phyloP scores from a whole-genome alignment of 1,140 invertebrate species.

The Zophobas morio region DNA sequence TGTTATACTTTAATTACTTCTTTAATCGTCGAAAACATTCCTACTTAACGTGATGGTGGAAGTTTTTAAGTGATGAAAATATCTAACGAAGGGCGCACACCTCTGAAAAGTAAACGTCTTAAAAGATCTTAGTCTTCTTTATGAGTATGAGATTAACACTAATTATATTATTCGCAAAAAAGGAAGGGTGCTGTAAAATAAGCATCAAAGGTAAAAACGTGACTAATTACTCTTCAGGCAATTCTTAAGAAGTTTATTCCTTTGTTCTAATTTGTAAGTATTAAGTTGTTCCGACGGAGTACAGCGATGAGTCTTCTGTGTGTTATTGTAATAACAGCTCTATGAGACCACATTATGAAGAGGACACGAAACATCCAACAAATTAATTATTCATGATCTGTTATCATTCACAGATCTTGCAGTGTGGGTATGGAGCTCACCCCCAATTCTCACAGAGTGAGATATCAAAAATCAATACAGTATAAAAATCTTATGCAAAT shows the following conservation, averaged over 20 bases:
- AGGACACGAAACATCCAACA: too few species aligned
- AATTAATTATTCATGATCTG: too few species aligned
- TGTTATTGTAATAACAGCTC: too few species aligned
- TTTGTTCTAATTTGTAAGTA: conserved; percentile 36
- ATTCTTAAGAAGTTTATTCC: conserved; percentile 21
- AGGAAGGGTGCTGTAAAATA: conserved; percentile 21
- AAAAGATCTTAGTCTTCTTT: conserved; percentile 7
- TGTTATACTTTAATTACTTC: conserved; percentile 21
- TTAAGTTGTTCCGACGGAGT: neutral
- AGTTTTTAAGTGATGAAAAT: neutral
- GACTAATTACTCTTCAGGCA: conserved; percentile 28
- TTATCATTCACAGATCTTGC: too few species aligned
- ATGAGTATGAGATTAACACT: conserved; percentile 33
- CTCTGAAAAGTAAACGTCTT: conserved; percentile 32
- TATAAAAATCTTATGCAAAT: conserved; percentile 47
- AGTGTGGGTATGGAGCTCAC: too few species aligned
- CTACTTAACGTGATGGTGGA: too few species aligned
- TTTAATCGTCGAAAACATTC: neutral
- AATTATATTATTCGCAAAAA: conserved; percentile 25
- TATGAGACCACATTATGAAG: too few species aligned
- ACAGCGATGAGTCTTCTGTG: too few species aligned
- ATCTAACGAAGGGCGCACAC: conserved; percentile 5
- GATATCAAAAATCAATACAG: conserved; percentile 10
- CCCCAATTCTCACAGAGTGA: too few species aligned
- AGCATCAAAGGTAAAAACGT: conserved; percentile 29